Conservation (phyloP, 1,140 invertebrate species). For the Eulimnadia texana region DNA sequence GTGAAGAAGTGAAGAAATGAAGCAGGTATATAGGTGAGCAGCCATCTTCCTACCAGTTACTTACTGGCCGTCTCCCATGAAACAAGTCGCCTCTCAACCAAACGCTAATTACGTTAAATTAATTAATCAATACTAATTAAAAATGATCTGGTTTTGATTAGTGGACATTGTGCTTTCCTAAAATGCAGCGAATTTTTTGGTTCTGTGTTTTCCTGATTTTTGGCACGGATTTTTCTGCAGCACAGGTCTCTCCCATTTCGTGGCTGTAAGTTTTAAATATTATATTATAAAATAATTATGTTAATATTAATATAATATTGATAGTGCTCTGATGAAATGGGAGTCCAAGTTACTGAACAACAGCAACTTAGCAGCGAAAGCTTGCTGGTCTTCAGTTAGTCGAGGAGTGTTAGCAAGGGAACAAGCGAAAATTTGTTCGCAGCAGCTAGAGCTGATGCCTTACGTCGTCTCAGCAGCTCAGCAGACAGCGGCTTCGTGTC, state of each 20-base stretch:
- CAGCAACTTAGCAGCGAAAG: not conserved
- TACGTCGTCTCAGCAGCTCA: constrained; percentile 52
- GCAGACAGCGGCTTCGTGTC: constrained; percentile 50
- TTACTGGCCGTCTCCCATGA: not conserved
- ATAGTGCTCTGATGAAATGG: not conserved
- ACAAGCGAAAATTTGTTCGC: constrained; percentile 10
- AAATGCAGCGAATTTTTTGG: not conserved
- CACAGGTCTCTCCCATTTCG: not conserved
- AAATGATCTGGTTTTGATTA: not conserved
- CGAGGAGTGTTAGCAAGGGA: constrained; percentile 1
- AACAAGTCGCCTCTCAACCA: too few relatives aligned
- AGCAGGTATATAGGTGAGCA: not conserved
- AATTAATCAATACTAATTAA: not conserved
- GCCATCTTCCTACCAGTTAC: not conserved
- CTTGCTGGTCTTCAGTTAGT: constrained; percentile 2
- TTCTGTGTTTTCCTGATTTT: not conserved
- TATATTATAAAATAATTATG: too few relatives aligned
- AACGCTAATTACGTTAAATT: too few relatives aligned
- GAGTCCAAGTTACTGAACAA: not conserved
- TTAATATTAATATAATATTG: too few relatives aligned
- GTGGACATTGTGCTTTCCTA: not conserved
- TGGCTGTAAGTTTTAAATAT: not conserved
- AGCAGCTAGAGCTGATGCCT: constrained; percentile 44
- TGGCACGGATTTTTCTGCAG: not conserved
- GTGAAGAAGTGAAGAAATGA: not conserved